phyloP scores from a whole-genome alignment of 2,113 vertebrate genomes.

The Laticauda laticaudata region DNA sequence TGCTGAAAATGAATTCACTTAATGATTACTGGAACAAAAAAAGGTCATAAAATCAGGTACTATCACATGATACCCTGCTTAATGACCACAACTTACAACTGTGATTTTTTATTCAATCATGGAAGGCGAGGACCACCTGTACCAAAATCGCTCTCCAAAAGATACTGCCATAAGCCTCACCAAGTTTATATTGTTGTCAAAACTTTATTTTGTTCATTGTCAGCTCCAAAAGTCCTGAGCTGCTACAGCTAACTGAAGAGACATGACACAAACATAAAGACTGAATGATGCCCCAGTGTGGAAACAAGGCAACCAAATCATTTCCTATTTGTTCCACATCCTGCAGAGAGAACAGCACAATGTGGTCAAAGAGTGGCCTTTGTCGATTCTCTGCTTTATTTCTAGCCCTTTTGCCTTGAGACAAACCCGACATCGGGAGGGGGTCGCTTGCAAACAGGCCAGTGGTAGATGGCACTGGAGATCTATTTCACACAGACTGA shows the following conservation, averaged over 20 bases:
- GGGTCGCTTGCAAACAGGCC: background rate
- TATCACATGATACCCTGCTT: background rate
- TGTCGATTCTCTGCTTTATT: conserved; percentile 28
- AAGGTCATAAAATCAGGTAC: background rate
- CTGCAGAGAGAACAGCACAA: background rate
- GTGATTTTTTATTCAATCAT: background rate
- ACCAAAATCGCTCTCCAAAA: background rate
- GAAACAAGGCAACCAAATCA: conserved; percentile 31
- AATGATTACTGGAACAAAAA: background rate
- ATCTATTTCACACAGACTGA: background rate
- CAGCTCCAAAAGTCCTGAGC: conserved; percentile 46
- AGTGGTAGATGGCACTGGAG: background rate
- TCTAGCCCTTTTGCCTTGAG: background rate
- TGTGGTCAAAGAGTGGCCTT: conserved; percentile 4
- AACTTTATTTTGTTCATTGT: conserved; percentile 40
- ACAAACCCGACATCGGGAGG: background rate
- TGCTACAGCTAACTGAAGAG: conserved; percentile 39
- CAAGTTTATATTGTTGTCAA: conserved; percentile 1
- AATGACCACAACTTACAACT: background rate
- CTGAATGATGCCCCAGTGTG: conserved; percentile 31
- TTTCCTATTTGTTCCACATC: conserved; percentile 22
- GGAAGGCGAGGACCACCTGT: background rate
- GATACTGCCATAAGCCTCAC: background rate
- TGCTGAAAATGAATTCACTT: background rate
- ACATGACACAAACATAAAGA: conserved; percentile 27